These are phyloP conservation scores for Gambusia affinis DNA, from an alignment of 2,113 vertebrate species.

Conservation along the genomic window DNA sequence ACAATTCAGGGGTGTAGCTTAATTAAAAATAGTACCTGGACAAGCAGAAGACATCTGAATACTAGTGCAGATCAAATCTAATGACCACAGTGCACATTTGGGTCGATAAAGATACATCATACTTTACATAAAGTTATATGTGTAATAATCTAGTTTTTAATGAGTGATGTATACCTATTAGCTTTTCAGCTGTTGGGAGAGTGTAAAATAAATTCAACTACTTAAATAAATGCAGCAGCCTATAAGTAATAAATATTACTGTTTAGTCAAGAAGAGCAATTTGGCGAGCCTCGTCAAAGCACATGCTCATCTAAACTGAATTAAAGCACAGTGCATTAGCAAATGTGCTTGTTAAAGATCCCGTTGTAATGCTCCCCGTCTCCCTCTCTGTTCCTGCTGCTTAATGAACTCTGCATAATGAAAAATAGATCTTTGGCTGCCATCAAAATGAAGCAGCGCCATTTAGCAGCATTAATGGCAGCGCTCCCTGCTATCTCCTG, in stretches of 20 bases:
- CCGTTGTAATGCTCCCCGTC: conserved; percentile 1
- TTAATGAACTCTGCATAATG: conserved; percentile 41
- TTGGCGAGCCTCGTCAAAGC: background rate
- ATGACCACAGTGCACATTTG: background rate
- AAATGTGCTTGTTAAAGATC: conserved; percentile 12
- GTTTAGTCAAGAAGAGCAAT: background rate
- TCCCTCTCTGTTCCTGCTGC: conserved; percentile 9
- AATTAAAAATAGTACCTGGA: background rate
- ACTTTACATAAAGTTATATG: background rate
- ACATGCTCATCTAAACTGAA: conserved; percentile 3
- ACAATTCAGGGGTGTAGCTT: background rate
- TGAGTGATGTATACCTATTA: background rate
- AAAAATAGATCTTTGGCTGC: conserved; percentile 28
- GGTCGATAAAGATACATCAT: background rate
- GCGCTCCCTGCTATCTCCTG: conserved; percentile 35
- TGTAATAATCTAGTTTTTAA: background rate
- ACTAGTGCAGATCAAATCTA: too few species aligned
- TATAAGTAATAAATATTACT: background rate
- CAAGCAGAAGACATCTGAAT: too few species aligned
- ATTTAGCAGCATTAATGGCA: conserved; percentile 36
- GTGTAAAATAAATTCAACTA: background rate
- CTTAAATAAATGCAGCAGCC: background rate
- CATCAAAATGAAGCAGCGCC: conserved; percentile 51
- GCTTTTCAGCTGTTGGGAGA: background rate
- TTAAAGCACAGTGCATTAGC: conserved; percentile 3